Percentiles rank a stretch among this genome's conserved stretches.
Evolutionary conservation across 2,888 invertebrate species (phyloP).

Genomic region (Lathronympha strigana): DNA sequence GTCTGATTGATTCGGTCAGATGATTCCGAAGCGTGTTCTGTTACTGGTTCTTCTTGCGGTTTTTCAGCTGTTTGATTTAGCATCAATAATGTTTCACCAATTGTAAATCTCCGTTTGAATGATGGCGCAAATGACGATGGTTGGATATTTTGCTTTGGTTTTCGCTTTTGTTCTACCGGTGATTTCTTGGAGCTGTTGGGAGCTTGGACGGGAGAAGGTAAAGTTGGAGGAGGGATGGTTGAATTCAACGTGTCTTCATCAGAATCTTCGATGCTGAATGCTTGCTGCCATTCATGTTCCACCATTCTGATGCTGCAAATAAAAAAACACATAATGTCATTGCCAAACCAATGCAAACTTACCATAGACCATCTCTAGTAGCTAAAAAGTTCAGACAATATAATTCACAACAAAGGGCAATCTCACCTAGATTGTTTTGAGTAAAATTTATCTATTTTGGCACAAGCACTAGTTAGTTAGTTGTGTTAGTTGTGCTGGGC

Average conservation of each 20-base stretch:
- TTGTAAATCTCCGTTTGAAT: conserved; percentile 1
- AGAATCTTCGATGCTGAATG: conserved; percentile 13
- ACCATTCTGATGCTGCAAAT: conserved; percentile 18
- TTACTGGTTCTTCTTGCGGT: background rate
- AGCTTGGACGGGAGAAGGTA: too few species aligned
- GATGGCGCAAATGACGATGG: background rate
- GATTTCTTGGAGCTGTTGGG: background rate
- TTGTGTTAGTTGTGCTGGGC: too few species aligned
- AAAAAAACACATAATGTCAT: background rate
- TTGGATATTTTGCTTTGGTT: background rate
- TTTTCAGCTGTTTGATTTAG: background rate
- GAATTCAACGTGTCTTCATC: background rate
- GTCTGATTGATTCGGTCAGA: background rate
- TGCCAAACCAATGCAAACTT: background rate
- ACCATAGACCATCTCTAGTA: too few species aligned
- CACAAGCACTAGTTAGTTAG: background rate
- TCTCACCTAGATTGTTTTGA: too few species aligned
- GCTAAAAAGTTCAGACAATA: too few species aligned
- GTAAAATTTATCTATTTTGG: too few species aligned
- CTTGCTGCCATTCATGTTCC: conserved; percentile 27
- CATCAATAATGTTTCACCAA: background rate
- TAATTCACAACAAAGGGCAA: too few species aligned
- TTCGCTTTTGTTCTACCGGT: background rate
- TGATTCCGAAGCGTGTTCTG: background rate
- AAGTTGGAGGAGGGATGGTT: background rate